These are phyloP conservation scores for Diachasmimorpha longicaudata DNA, from an alignment of 1,140 invertebrate species.

Conservation along the genomic window DNA sequence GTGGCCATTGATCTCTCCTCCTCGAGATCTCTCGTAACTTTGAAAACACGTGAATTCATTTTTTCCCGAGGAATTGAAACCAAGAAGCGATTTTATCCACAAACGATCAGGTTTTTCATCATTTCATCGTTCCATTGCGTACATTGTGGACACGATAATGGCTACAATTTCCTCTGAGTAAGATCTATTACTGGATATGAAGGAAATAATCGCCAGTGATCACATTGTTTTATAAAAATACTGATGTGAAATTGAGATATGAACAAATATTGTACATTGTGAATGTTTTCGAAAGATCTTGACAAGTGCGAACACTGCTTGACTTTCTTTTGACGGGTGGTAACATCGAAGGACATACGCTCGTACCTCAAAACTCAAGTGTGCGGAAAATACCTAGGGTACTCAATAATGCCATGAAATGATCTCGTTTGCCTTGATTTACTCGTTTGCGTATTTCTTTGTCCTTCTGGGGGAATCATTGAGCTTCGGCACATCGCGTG, in stretches of 20 bases:
- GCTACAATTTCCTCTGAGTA: background rate
- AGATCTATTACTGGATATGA: background rate
- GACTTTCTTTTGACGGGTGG: background rate
- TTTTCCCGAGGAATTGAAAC: background rate
- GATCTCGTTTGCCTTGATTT: background rate
- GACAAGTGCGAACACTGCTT: background rate
- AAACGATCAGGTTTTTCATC: background rate
- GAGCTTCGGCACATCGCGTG: background rate
- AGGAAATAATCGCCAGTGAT: background rate
- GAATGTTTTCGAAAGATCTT: background rate
- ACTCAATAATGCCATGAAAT: background rate
- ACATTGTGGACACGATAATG: background rate
- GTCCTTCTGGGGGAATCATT: background rate
- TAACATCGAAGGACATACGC: background rate
- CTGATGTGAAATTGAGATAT: background rate
- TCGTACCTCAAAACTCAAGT: background rate
- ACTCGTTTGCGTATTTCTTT: background rate
- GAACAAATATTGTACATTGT: background rate
- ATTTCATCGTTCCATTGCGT: background rate
- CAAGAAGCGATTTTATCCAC: background rate
- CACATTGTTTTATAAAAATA: background rate
- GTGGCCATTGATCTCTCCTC: too few species aligned
- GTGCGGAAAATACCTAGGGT: background rate
- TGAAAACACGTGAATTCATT: background rate
- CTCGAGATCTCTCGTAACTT: too few species aligned